Evolutionary conservation across 2,797 vertebrate genomes (phyloP).

Genomic region (Lophius americanus): DNA sequence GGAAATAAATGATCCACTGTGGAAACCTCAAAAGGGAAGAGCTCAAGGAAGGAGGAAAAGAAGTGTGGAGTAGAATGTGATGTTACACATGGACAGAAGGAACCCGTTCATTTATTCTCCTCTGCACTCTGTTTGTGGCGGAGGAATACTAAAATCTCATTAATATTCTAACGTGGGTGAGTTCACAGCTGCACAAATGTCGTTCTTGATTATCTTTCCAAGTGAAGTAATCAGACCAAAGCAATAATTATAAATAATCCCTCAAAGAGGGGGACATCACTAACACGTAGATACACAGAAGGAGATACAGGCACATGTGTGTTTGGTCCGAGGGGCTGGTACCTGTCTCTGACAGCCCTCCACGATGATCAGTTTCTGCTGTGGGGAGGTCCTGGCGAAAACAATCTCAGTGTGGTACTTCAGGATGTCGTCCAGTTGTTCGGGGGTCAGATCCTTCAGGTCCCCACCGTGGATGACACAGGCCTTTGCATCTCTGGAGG

Average conservation of each 20-base stretch:
- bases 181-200: conserved; percentile 44
- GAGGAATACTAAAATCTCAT: not conserved
- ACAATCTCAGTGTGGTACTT: conserved; percentile 94
- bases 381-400: conserved; percentile 87
- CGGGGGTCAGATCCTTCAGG: conserved; percentile 89
- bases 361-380: conserved; percentile 92
- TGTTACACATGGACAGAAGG: too few relatives aligned
- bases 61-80: too few relatives aligned
- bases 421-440: conserved; percentile 92
- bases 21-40: too few relatives aligned
- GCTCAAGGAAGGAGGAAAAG: too few relatives aligned
- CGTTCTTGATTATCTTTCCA: conserved; percentile 30
- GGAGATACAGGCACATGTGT: not conserved
- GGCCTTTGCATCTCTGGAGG: conserved; percentile 92
- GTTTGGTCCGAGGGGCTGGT: not conserved
- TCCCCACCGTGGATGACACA: conserved; percentile 95
- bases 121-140: too few relatives aligned
- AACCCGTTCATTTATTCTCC: too few relatives aligned
- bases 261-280: conserved; percentile 10
- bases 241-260: conserved; percentile 29
- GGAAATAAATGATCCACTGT: too few relatives aligned
- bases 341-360: conserved; percentile 98
- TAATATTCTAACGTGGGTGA: conserved; percentile 36
- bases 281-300: conserved; percentile 21
- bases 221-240: conserved; percentile 39